Conservation (phyloP, 2,888 invertebrate genomes). For the Galerucella nymphaeae region DNA sequence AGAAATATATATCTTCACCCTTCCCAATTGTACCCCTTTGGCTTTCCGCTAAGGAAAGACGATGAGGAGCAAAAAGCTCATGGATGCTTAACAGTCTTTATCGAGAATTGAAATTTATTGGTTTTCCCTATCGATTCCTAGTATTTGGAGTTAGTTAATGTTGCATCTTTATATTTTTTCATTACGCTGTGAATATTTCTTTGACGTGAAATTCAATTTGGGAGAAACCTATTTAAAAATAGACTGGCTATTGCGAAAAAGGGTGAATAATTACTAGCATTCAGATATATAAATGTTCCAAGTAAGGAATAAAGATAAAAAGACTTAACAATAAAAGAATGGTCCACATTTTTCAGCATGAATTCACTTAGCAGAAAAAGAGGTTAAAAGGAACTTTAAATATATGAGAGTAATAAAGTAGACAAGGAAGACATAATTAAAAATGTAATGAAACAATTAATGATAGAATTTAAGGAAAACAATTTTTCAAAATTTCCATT, state of each 20-base stretch:
- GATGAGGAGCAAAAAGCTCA: slow-evolving; percentile 48
- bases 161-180: slow-evolving; percentile 29
- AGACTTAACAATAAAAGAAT: slow-evolving; percentile 6
- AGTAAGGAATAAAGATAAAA: background rate
- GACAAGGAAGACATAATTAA: slow-evolving; percentile 1
- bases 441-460: background rate
- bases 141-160: slow-evolving; percentile 29
- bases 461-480: background rate
- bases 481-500: too few relatives aligned
- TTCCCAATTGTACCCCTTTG: slow-evolving; percentile 51
- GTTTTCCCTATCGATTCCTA: slow-evolving; percentile 44
- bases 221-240: background rate
- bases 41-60: slow-evolving; percentile 45
- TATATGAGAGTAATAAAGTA: background rate
- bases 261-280: slow-evolving; percentile 1
- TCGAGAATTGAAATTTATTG: slow-evolving; percentile 50
- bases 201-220: background rate
- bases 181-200: background rate
- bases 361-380: background rate
- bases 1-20: slow-evolving; percentile 57
- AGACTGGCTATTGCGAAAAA: background rate
- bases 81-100: slow-evolving; percentile 46
- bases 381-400: background rate
- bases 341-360: slow-evolving; percentile 3
- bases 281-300: slow-evolving; percentile 1